phyloP scores from a whole-genome alignment of 1,140 invertebrate species.

The Atta cephalotes region DNA sequence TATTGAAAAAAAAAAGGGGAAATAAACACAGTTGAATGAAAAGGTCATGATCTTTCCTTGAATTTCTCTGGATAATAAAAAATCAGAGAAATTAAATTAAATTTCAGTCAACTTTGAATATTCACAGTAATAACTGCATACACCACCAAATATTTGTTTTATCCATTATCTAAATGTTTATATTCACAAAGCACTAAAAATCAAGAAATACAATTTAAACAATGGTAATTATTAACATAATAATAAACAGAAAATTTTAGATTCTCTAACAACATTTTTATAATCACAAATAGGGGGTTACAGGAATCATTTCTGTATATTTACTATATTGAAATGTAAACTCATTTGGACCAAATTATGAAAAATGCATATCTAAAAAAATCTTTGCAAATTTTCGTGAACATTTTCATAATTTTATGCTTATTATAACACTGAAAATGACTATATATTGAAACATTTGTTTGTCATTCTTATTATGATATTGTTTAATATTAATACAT shows the following conservation, averaged over 20 bases:
- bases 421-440: too few species aligned
- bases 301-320: neutral
- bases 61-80: conserved; percentile 4
- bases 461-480: too few species aligned
- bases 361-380: too few species aligned
- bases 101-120: neutral
- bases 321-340: neutral
- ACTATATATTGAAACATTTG: too few species aligned
- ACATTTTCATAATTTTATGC: too few species aligned
- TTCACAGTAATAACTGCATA: neutral
- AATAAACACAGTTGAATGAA: neutral
- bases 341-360: too few species aligned
- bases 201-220: neutral
- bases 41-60: neutral
- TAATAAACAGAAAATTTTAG: neutral
- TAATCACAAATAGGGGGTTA: neutral
- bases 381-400: too few species aligned
- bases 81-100: neutral
- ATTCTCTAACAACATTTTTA: neutral
- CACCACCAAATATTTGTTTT: neutral
- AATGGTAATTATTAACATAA: neutral
- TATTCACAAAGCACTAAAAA: conserved; percentile 12
- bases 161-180: conserved; percentile 5
- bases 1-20: neutral
- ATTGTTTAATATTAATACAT: too few species aligned